These are phyloP conservation scores for Bolinopsis microptera DNA, from an alignment of 37 sponge, comb jelly and placozoan genomes.

Conservation along the genomic window DNA sequence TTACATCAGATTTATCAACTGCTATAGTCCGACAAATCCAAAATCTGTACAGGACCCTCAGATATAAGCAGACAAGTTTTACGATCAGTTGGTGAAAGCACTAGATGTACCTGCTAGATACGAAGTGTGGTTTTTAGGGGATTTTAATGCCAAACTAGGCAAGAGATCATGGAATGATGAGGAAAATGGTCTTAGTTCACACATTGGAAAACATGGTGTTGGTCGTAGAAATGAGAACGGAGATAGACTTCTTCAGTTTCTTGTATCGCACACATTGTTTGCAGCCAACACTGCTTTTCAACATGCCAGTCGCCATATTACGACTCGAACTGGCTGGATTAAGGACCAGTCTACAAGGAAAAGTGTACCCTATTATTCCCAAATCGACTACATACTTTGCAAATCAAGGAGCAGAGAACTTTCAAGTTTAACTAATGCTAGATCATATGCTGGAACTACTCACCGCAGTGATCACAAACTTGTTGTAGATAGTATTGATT, in stretches of 20 bases:
- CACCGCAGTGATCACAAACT: slow-evolving; percentile 9
- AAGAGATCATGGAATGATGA: background rate
- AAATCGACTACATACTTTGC: slow-evolving; percentile 14
- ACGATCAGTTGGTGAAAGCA: background rate
- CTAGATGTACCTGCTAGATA: background rate
- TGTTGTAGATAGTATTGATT: background rate
- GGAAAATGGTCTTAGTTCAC: background rate
- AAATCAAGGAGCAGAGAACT: background rate
- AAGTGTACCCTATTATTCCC: background rate
- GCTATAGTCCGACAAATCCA: slow-evolving; percentile 25
- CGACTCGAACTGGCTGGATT: slow-evolving; percentile 1
- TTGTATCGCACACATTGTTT: background rate
- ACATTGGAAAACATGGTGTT: background rate
- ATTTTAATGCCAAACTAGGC: slow-evolving; percentile 18
- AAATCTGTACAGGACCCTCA: background rate
- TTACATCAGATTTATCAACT: background rate
- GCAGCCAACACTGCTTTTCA: slow-evolving; percentile 5
- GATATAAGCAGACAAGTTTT: background rate
- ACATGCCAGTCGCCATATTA: background rate
- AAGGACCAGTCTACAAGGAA: background rate
- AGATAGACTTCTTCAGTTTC: background rate
- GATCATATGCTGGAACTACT: background rate
- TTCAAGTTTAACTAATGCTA: background rate
- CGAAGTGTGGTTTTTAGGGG: background rate
- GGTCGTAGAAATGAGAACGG: slow-evolving; percentile 26